phyloP scores from a whole-genome alignment of 2,113 vertebrate genomes.

The Perccottus glenii region DNA sequence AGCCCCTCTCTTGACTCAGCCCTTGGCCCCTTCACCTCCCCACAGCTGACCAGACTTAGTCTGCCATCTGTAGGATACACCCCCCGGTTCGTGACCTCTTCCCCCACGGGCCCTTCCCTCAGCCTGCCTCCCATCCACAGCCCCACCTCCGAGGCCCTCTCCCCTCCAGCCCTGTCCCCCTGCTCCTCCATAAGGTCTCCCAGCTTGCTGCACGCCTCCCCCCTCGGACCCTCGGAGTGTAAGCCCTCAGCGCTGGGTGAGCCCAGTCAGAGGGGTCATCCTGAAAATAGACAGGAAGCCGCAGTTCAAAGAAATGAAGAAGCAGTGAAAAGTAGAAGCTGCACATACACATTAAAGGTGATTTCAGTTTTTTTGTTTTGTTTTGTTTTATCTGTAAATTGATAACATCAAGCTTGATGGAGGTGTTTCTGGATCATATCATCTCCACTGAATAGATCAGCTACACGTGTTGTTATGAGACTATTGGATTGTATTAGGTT shows the following conservation, averaged over 20 bases:
- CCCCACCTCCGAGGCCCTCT: not conserved
- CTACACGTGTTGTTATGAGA: too few species aligned
- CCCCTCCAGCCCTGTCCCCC: not conserved
- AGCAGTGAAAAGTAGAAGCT: not conserved
- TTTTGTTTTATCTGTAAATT: too few species aligned
- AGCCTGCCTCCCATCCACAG: not conserved
- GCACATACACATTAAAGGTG: conserved; percentile 64
- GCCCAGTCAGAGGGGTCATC: conserved; percentile 1
- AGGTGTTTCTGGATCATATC: too few species aligned
- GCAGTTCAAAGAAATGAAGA: not conserved
- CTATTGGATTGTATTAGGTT: too few species aligned
- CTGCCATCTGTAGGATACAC: not conserved
- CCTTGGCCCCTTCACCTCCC: conserved; percentile 31
- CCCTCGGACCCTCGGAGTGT: not conserved
- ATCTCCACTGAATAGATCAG: too few species aligned
- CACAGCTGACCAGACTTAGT: not conserved
- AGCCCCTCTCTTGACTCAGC: conserved; percentile 34
- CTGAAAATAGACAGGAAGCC: not conserved
- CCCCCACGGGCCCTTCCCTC: not conserved
- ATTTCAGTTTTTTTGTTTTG: not conserved
- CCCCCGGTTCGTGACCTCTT: not conserved
- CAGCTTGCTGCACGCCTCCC: not conserved
- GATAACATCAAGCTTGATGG: too few species aligned
- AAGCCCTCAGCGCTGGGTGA: not conserved
- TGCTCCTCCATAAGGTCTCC: not conserved